Evolutionary conservation across 2,113 vertebrate genomes (phyloP), one percentile per base, ranked within the genome.

Genomic region (Hippocampus comes): DNA sequence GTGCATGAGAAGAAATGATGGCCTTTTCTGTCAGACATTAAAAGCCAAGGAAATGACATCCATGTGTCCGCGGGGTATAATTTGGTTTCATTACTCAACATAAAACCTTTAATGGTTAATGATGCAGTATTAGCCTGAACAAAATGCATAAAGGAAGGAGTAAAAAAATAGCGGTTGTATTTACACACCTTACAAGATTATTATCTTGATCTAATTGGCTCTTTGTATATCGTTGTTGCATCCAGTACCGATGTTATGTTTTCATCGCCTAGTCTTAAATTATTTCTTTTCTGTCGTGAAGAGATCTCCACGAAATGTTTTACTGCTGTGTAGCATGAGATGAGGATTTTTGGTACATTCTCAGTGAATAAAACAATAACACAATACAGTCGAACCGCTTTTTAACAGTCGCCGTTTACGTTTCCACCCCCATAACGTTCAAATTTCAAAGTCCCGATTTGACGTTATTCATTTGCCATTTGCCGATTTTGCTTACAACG

Each of bases 31-130:
- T 63, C 68, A 49, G 70, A 83, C 83, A 77, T 84, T 80, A 80
- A 21, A 70, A 65, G 71, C 74, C 63, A 72, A 66, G 80, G 75
- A 87, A 88, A 88, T 82, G 64, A 83, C 85, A 72, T 63, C 48
- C 75, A 30, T 71, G 70, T 53, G 78, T 75, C 78, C 77, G 68
- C 66, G 79, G 66, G 84, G 67, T 70, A 65, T 83, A 55, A 49
- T 63, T 67, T 71, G 48, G 77, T 86, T 78, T 89, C 86, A 86
- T 23, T 78, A 74, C 64, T 12, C 48, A 75, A 69, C 80, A 85
- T 90, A 78, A 89, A 78, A 76, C 77, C 72, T 86, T 79, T 76
- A 83, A 84, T 79, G 75, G 65, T 75, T 79, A 84, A 82, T 23
- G 43, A 82, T 76, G 34, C 69, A 64, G 77, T 81, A 84, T 86